Conservation (phyloP, 1,140 invertebrate genomes). For the Hylaeus anthracinus region DNA sequence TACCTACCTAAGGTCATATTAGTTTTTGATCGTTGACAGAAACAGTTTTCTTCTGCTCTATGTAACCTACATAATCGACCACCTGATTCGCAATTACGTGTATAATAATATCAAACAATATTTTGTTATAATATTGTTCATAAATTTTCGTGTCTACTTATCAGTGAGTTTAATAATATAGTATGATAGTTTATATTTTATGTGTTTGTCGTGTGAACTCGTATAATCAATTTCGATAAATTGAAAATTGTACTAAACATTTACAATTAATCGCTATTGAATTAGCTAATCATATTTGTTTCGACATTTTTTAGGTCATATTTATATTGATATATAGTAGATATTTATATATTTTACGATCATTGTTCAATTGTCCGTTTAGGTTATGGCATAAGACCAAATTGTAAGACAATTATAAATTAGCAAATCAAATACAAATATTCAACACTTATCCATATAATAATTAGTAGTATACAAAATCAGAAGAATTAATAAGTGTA, state of each 20-base stretch:
- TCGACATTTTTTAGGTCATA: neutral
- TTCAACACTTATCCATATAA: neutral
- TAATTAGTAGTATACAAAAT: neutral
- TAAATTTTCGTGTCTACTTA: neutral
- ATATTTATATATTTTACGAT: neutral
- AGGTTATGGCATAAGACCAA: neutral
- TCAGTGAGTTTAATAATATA: neutral
- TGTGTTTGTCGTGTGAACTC: neutral
- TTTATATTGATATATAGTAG: neutral
- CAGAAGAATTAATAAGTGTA: neutral
- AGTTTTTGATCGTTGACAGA: neutral
- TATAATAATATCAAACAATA: conserved; percentile 18
- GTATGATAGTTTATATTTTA: neutral
- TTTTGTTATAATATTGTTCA: conserved; percentile 8
- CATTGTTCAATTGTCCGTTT: neutral
- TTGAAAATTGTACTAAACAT: neutral
- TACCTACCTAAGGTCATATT: neutral
- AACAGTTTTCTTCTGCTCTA: conserved; percentile 7
- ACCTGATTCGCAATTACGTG: neutral
- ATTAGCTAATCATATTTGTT: neutral
- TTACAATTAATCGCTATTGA: neutral
- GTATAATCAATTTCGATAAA: neutral
- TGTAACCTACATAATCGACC: conserved; percentile 15
- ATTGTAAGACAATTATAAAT: neutral
- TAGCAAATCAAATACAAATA: too few relatives aligned